Conservation (phyloP, 1,140 invertebrate species). For the Conus betulinus region DNA sequence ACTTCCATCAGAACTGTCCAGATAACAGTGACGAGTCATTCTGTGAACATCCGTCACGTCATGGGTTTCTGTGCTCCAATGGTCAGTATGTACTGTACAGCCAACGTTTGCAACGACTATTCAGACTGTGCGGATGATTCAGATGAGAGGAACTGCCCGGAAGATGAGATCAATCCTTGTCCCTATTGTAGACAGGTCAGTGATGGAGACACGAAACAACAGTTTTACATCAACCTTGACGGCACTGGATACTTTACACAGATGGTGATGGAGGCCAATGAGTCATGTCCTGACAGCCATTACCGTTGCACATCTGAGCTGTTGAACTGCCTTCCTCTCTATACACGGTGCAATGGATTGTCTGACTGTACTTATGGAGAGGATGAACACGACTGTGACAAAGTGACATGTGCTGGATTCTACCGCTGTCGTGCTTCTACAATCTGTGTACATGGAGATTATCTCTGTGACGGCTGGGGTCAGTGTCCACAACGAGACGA, state of each 20-base stretch:
- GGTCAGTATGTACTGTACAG: neutral
- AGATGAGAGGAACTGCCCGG: neutral
- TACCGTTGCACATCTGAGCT: neutral
- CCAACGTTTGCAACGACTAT: neutral
- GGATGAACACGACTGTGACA: neutral
- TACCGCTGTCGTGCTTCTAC: neutral
- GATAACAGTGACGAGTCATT: constrained; percentile 1
- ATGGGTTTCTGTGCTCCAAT: neutral
- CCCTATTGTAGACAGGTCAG: neutral
- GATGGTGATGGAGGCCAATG: neutral
- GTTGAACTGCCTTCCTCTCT: neutral
- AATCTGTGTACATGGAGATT: constrained; percentile 15
- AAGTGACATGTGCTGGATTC: neutral
- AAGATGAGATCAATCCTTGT: neutral
- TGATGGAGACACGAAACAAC: neutral
- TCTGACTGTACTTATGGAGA: neutral
- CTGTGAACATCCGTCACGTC: neutral
- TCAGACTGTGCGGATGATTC: neutral
- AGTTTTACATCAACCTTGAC: neutral
- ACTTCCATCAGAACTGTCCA: neutral
- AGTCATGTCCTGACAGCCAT: constrained; percentile 19
- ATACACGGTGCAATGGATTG: neutral
- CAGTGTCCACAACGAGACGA: constrained; percentile 19
- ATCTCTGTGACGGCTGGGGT: constrained; percentile 37
- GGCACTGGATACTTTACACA: neutral